Evolutionary conservation across 2,888 invertebrate species (phyloP).

Genomic region (Sarcophaga carnaria): DNA sequence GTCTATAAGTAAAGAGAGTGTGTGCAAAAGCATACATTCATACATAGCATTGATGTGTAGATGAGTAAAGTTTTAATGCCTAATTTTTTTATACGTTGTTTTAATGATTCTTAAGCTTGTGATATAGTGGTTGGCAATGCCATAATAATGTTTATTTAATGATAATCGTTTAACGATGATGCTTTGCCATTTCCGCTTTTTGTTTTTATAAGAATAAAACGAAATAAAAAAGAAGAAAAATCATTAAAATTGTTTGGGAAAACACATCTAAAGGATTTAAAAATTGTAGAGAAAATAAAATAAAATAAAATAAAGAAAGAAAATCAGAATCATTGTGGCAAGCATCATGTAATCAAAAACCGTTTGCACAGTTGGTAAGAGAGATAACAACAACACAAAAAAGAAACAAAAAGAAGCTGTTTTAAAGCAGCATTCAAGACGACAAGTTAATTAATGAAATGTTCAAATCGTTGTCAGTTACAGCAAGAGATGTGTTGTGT

Average conservation of each 20-base stretch:
- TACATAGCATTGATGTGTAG: background rate
- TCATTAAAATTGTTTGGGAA: slow-evolving; percentile 49
- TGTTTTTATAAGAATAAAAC: background rate
- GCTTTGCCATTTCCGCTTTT: slow-evolving; percentile 65
- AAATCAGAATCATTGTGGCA: background rate
- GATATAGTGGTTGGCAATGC: slow-evolving; percentile 29
- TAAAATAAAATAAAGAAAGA: background rate
- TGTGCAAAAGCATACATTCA: too few species aligned
- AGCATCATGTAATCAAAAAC: slow-evolving; percentile 49
- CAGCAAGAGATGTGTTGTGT: background rate
- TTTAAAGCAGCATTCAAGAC: slow-evolving; percentile 20
- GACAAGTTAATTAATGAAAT: slow-evolving; percentile 62
- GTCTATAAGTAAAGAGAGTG: too few species aligned
- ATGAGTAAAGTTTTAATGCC: slow-evolving; percentile 41
- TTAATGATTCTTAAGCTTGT: background rate
- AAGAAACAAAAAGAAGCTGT: slow-evolving; percentile 11
- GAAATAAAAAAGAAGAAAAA: slow-evolving; percentile 9
- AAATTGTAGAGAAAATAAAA: background rate
- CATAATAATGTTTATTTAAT: slow-evolving; percentile 6
- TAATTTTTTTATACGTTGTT: too few species aligned
- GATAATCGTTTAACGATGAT: slow-evolving; percentile 57
- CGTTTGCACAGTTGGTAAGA: background rate
- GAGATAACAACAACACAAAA: slow-evolving; percentile 37
- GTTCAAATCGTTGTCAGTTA: slow-evolving; percentile 21
- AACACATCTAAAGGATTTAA: background rate